Conservation (phyloP, 1,140 invertebrate genomes). For the Helicorthomorpha holstii region DNA sequence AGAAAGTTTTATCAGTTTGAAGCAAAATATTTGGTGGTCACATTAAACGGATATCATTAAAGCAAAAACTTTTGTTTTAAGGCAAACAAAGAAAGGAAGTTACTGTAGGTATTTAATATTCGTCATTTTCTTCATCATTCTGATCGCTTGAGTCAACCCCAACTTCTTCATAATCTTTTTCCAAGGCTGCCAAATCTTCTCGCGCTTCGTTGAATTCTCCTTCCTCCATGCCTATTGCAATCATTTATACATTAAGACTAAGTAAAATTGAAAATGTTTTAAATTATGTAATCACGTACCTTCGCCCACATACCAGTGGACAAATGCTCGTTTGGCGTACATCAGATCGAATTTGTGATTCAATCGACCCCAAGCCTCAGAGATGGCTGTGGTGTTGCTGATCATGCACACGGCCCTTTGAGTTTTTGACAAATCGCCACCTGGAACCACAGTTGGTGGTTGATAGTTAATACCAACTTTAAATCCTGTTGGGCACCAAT, state of each 20-base stretch:
- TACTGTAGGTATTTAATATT: no score
- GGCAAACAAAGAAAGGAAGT: no score
- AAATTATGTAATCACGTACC: conserved; percentile 24
- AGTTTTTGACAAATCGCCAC: conserved; percentile 37
- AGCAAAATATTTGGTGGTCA: no score
- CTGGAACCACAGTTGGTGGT: conserved; percentile 40
- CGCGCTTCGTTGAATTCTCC: conserved; percentile 70
- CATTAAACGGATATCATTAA: no score
- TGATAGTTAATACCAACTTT: conserved; percentile 34
- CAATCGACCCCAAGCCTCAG: conserved; percentile 52
- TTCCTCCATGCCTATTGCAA: conserved; percentile 44
- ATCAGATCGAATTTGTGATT: conserved; percentile 51
- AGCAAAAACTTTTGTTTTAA: no score
- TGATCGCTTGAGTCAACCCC: conserved; percentile 41
- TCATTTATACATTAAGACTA: not conserved
- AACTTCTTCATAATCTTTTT: conserved; percentile 71
- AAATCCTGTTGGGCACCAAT: conserved; percentile 67
- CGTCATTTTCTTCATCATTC: conserved; percentile 25
- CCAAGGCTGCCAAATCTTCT: conserved; percentile 64
- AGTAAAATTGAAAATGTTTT: not conserved
- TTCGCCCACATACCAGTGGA: conserved; percentile 72
- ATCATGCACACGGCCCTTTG: conserved; percentile 44
- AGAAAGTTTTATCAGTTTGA: no score
- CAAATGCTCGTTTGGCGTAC: conserved; percentile 61
- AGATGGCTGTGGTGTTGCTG: conserved; percentile 58